A percentile compares a stretch with the other conserved stretches of the same genome.
Evolutionary conservation across 2,797 vertebrate genomes (phyloP).

Genomic region (Scyliorhinus canicula): DNA sequence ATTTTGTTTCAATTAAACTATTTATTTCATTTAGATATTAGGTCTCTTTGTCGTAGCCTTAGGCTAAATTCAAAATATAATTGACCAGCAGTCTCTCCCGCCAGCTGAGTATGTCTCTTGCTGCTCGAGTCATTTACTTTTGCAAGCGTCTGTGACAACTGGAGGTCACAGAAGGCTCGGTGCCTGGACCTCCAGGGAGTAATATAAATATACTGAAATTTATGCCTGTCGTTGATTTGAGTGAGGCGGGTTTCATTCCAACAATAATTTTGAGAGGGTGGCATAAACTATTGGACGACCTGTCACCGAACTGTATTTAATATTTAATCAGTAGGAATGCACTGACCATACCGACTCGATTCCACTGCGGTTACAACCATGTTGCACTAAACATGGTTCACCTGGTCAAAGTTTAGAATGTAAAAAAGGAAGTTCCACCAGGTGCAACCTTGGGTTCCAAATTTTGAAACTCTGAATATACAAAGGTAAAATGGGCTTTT

Average conservation of each 20-base stretch:
- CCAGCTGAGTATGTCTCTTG: neutral
- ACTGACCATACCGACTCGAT: neutral
- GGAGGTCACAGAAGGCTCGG: neutral
- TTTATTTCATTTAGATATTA: conserved; percentile 3
- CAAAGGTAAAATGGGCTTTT: neutral
- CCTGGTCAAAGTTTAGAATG: neutral
- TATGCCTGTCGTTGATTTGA: neutral
- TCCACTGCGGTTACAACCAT: neutral
- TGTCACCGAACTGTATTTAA: neutral
- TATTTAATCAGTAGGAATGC: neutral
- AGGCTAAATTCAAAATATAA: neutral
- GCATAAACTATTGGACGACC: neutral
- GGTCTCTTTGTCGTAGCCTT: neutral
- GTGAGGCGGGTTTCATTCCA: neutral
- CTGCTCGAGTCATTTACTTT: neutral
- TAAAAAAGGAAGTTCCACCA: neutral
- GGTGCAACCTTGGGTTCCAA: neutral
- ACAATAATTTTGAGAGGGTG: neutral
- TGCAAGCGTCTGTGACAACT: neutral
- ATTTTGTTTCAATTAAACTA: conserved; percentile 2
- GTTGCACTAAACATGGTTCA: neutral
- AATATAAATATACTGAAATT: neutral
- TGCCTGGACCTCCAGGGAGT: neutral
- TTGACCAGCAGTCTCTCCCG: neutral
- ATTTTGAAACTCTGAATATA: neutral